Percentiles rank a stretch among this genome's conserved stretches.
These are phyloP conservation scores for Patiria pectinifera DNA, from an alignment of 53 echinoderm and acorn worm species.

Conservation along the genomic window DNA sequence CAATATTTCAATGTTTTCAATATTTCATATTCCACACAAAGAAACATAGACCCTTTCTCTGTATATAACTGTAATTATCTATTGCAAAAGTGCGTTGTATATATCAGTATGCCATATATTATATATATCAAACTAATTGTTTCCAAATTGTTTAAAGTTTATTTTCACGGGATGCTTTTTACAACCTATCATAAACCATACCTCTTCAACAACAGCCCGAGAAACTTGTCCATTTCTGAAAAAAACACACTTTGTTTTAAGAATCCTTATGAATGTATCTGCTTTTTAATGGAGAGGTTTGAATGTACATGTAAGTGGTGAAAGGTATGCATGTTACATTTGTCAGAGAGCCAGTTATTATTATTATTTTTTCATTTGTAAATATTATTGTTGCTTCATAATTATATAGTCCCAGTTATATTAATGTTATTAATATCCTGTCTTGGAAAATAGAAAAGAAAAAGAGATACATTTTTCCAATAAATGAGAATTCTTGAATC, in stretches of 20 bases:
- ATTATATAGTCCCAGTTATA: slow-evolving; percentile 4
- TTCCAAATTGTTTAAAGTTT: not conserved
- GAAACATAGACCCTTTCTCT: not conserved
- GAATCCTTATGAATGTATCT: not conserved
- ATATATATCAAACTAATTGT: slow-evolving; percentile 24
- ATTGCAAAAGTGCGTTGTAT: slow-evolving; percentile 59
- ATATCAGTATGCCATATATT: slow-evolving; percentile 54
- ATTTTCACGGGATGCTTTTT: not conserved
- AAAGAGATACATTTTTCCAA: slow-evolving; percentile 33
- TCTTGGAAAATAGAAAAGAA: not conserved
- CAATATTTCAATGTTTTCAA: slow-evolving; percentile 35
- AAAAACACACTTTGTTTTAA: not conserved
- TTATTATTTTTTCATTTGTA: slow-evolving; percentile 26
- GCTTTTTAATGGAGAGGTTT: not conserved
- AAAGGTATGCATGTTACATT: slow-evolving; percentile 12
- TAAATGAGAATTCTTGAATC: slow-evolving; percentile 33
- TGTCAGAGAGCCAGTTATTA: slow-evolving; percentile 30
- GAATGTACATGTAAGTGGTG: not conserved
- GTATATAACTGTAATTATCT: slow-evolving; percentile 44
- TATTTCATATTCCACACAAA: not conserved
- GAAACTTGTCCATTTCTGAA: not conserved
- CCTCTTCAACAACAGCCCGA: not conserved
- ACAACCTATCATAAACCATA: not conserved
- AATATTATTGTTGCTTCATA: slow-evolving; percentile 36
- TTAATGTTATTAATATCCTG: slow-evolving; percentile 6